These are phyloP conservation scores for Protodeltote pygarga DNA, from an alignment of 2,888 invertebrate genomes.

Conservation along the genomic window DNA sequence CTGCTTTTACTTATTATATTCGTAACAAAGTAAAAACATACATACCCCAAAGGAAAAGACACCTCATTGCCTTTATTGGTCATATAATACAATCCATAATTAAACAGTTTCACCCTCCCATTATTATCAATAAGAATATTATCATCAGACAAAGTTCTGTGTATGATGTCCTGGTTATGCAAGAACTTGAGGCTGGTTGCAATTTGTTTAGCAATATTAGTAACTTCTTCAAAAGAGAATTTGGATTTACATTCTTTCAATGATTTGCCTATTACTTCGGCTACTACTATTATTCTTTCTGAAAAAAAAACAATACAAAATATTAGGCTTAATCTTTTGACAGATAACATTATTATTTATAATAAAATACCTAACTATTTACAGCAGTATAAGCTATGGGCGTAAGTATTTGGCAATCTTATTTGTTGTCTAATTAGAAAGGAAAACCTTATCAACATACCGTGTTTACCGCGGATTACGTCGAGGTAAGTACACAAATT, in stretches of 20 bases:
- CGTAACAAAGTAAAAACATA: too few species aligned
- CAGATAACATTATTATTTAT: too few species aligned
- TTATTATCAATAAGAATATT: conserved; percentile 92
- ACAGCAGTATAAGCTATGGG: too few species aligned
- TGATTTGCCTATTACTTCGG: conserved; percentile 91
- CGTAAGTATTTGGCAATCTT: too few species aligned
- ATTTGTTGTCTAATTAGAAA: neutral
- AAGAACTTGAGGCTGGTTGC: conserved; percentile 91
- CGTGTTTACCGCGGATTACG: conserved; percentile 97
- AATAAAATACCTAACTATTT: too few species aligned
- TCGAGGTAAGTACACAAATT: conserved; percentile 96
- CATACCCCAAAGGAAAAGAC: conserved; percentile 95
- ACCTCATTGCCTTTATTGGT: conserved; percentile 95
- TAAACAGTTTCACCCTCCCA: conserved; percentile 93
- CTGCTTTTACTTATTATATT: too few species aligned
- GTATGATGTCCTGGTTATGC: conserved; percentile 90
- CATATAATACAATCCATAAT: conserved; percentile 97
- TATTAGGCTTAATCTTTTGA: too few species aligned
- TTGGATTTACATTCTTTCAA: conserved; percentile 84
- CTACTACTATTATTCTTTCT: conserved; percentile 94
- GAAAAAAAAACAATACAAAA: conserved; percentile 50
- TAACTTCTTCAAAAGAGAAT: conserved; percentile 81
- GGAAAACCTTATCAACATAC: conserved; percentile 81
- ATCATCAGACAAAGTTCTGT: conserved; percentile 93
- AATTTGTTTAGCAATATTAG: conserved; percentile 91